Conservation (phyloP, 2,113 vertebrate genomes). For the Anolis sagrei region DNA sequence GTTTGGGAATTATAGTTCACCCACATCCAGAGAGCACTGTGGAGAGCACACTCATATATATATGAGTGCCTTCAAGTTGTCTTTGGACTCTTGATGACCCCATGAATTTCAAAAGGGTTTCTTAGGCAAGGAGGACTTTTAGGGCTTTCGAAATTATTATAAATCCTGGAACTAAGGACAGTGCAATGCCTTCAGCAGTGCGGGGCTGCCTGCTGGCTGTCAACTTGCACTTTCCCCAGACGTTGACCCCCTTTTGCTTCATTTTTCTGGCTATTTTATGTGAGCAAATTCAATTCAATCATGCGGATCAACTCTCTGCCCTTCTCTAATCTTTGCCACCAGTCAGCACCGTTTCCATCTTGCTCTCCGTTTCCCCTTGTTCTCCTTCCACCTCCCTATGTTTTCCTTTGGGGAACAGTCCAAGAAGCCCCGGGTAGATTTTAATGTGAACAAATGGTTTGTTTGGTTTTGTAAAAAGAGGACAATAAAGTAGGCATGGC, state of each 20-base stretch:
- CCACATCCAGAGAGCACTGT: too few species aligned
- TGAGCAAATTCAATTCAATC: not conserved
- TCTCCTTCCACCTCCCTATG: not conserved
- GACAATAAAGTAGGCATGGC: constrained; percentile 32
- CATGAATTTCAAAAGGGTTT: too few species aligned
- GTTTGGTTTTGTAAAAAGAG: not conserved
- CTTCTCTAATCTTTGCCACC: not conserved
- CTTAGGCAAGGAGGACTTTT: too few species aligned
- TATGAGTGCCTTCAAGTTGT: too few species aligned
- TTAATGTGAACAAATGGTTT: not conserved
- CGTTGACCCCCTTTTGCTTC: not conserved
- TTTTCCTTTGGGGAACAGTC: not conserved
- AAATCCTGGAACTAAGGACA: not conserved
- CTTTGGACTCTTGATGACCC: too few species aligned
- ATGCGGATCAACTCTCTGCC: not conserved
- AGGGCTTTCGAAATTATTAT: not conserved
- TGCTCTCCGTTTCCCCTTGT: not conserved
- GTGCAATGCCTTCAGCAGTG: not conserved
- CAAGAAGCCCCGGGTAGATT: not conserved
- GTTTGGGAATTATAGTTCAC: too few species aligned
- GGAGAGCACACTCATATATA: too few species aligned
- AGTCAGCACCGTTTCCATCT: not conserved
- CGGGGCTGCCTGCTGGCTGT: too few species aligned
- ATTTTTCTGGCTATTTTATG: not conserved
- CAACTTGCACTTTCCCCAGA: too few species aligned